Percentiles rank a stretch among this genome's conserved stretches.
These are phyloP conservation scores for Perccottus glenii DNA, from an alignment of 2,113 vertebrate species.

Conservation along the genomic window DNA sequence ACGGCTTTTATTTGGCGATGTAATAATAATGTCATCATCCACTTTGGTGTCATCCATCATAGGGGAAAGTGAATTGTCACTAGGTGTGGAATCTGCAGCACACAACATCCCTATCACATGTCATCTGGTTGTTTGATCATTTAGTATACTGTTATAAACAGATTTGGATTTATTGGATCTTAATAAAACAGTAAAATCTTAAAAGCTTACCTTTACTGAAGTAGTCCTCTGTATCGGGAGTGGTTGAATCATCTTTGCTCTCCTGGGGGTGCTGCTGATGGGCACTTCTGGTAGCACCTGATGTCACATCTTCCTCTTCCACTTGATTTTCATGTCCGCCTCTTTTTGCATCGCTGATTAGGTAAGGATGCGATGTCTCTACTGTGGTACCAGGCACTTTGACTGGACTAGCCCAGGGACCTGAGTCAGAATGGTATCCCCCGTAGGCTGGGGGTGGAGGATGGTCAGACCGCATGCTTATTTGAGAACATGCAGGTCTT, in stretches of 20 bases:
- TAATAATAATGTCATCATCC: slow-evolving; percentile 88
- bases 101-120: slow-evolving; percentile 51
- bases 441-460: slow-evolving; percentile 72
- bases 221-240: slow-evolving; percentile 83
- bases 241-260: slow-evolving; percentile 83
- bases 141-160: slow-evolving; percentile 6
- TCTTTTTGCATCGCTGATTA: slow-evolving; percentile 80
- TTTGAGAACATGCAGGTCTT: slow-evolving; percentile 71
- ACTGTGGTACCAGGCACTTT: slow-evolving; percentile 89
- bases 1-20: slow-evolving; percentile 93
- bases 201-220: slow-evolving; percentile 87
- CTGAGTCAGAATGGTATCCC: slow-evolving; percentile 75
- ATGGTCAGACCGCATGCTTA: slow-evolving; percentile 69
- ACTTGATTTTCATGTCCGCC: slow-evolving; percentile 80
- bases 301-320: slow-evolving; percentile 82
- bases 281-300: slow-evolving; percentile 97
- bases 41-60: slow-evolving; percentile 90
- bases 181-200: background rate
- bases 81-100: slow-evolving; percentile 82
- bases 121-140: slow-evolving; percentile 58
- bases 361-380: slow-evolving; percentile 84
- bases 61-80: slow-evolving; percentile 92
- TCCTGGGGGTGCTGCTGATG: slow-evolving; percentile 81
- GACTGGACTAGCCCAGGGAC: slow-evolving; percentile 82
- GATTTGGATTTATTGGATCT: no score